A percentile compares a stretch with the other conserved stretches of the same genome.
Evolutionary conservation across 2,888 invertebrate species (phyloP).

Genomic region (Meloe dianella): DNA sequence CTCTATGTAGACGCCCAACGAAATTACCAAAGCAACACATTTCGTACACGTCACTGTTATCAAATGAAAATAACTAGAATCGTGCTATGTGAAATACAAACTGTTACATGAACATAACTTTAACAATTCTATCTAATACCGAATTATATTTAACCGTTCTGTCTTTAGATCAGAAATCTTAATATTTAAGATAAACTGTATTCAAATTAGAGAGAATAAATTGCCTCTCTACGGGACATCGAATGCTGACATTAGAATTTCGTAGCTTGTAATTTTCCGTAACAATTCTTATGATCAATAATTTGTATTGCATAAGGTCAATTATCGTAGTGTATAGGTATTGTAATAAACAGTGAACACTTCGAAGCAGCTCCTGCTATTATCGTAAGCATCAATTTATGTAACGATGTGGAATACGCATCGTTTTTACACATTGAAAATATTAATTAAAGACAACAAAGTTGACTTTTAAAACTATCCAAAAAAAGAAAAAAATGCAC

Average conservation of each 20-base stretch:
- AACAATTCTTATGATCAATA: too few relatives aligned
- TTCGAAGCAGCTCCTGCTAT: not conserved
- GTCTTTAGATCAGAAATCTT: too few relatives aligned
- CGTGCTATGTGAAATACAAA: not conserved
- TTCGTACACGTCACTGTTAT: conserved; percentile 38
- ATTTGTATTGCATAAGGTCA: too few relatives aligned
- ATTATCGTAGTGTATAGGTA: too few relatives aligned
- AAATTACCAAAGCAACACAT: conserved; percentile 50
- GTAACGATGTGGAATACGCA: not conserved
- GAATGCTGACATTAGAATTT: too few relatives aligned
- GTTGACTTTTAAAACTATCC: not conserved
- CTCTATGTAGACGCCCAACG: conserved; percentile 30
- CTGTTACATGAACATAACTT: not conserved
- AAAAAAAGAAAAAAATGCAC: too few relatives aligned
- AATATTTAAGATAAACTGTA: too few relatives aligned
- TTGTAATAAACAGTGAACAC: not conserved
- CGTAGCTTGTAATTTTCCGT: too few relatives aligned
- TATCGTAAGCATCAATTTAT: not conserved
- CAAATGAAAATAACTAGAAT: conserved; percentile 21
- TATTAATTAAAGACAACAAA: too few relatives aligned
- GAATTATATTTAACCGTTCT: not conserved
- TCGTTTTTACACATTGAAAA: not conserved
- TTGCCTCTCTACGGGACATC: too few relatives aligned
- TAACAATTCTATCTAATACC: not conserved
- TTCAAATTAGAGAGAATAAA: too few relatives aligned